Conservation (phyloP, 2,888 invertebrate genomes). For the Macaria liturata region DNA sequence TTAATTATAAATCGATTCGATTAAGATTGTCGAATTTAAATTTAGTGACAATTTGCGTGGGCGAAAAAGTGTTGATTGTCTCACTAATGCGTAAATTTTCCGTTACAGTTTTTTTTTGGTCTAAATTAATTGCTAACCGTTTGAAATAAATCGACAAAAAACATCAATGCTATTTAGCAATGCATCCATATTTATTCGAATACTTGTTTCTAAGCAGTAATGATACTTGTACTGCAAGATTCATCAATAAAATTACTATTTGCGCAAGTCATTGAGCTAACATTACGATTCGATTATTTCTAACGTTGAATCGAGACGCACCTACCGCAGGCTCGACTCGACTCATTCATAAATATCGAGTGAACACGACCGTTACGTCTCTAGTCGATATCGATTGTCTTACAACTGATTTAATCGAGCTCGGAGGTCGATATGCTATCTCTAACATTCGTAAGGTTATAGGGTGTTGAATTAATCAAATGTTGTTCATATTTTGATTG, state of each 20-base stretch:
- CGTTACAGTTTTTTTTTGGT: no score
- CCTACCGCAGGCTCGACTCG: conserved; percentile 36
- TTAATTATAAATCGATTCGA: neutral
- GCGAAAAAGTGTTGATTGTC: no score
- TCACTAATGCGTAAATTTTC: no score
- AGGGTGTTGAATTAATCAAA: no score
- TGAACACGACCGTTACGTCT: conserved; percentile 67
- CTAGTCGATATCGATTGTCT: conserved; percentile 60
- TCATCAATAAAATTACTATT: no score
- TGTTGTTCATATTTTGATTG: no score
- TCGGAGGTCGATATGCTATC: conserved; percentile 24
- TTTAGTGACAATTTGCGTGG: neutral
- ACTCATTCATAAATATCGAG: conserved; percentile 71
- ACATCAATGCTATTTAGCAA: no score
- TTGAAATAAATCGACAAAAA: no score
- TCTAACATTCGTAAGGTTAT: conserved; percentile 6
- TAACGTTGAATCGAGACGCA: conserved; percentile 12
- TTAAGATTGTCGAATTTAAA: neutral
- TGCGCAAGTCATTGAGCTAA: neutral
- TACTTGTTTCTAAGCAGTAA: no score
- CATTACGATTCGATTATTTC: conserved; percentile 10
- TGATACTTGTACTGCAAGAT: no score
- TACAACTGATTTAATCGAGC: conserved; percentile 56
- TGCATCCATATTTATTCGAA: no score
- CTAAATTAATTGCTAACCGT: no score